Evolutionary conservation across 2,888 invertebrate genomes (phyloP).

Genomic region (Ectemnius lituratus): DNA sequence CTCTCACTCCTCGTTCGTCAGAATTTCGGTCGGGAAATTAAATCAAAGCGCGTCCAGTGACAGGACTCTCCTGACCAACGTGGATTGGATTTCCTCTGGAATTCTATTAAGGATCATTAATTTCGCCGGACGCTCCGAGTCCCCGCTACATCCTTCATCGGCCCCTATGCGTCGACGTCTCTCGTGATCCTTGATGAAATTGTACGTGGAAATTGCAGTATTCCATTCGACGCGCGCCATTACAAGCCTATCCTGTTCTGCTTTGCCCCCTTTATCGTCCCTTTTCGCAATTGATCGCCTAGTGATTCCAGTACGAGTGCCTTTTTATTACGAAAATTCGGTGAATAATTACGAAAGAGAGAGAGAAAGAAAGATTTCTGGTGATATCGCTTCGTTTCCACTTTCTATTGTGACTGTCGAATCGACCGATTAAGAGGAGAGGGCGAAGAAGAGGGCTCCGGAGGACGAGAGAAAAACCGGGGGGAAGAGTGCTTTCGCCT

Average conservation of each 20-base stretch:
- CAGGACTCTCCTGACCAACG: not conserved
- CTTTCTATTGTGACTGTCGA: too few species aligned
- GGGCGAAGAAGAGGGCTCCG: too few species aligned
- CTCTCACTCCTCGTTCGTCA: not conserved
- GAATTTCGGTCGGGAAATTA: not conserved
- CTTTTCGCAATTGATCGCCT: too few species aligned
- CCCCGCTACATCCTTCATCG: not conserved
- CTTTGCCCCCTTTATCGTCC: too few species aligned
- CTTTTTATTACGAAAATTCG: too few species aligned
- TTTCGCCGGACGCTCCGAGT: not conserved
- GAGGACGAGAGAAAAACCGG: slow-evolving; percentile 1
- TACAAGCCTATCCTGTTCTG: too few species aligned
- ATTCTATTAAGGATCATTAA: slow-evolving; percentile 9
- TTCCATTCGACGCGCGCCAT: too few species aligned
- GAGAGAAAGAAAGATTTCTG: too few species aligned
- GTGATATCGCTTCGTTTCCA: too few species aligned
- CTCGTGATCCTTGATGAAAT: not conserved
- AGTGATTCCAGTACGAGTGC: too few species aligned
- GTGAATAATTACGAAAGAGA: too few species aligned
- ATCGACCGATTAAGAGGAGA: too few species aligned
- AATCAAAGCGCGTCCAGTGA: not conserved
- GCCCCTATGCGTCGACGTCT: not conserved
- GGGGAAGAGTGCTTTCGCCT: slow-evolving; percentile 24
- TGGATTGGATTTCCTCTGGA: not conserved
- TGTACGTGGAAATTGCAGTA: not conserved